A percentile compares a stretch with the other conserved stretches of the same genome.
Conservation (phyloP, 2,888 invertebrate genomes). For the Diploptera punctata region DNA sequence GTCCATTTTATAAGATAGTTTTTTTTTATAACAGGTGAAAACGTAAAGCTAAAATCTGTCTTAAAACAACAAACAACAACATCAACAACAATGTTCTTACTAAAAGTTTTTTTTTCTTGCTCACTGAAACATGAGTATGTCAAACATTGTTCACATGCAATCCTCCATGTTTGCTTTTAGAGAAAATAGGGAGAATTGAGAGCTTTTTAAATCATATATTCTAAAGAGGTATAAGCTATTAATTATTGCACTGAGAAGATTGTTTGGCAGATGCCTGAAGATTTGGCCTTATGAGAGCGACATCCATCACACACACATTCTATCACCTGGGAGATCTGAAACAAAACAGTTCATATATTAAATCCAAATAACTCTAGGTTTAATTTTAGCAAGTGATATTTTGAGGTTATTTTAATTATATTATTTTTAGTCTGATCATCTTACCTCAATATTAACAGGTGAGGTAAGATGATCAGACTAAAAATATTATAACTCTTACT, state of each 20-base stretch:
- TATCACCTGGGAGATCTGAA: conserved; percentile 40
- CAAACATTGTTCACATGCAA: neutral
- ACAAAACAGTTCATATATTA: no score
- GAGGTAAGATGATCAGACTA: no score
- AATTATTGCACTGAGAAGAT: conserved; percentile 42
- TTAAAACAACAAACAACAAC: neutral
- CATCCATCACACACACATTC: conserved; percentile 37
- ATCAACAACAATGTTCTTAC: no score
- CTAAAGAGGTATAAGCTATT: conserved; percentile 28
- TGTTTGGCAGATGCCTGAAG: conserved; percentile 19
- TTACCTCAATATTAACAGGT: no score
- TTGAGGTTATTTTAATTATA: no score
- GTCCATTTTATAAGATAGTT: neutral
- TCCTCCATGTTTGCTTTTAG: neutral
- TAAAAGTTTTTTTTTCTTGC: no score
- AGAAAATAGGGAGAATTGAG: conserved; percentile 14
- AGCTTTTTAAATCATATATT: conserved; percentile 2
- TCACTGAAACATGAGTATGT: conserved; percentile 10
- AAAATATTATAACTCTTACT: no score
- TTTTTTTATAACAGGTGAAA: conserved; percentile 7
- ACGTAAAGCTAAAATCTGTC: conserved; percentile 2
- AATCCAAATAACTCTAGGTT: no score
- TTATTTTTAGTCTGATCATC: no score
- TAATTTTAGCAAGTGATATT: no score
- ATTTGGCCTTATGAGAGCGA: neutral